Conservation (phyloP, 2,888 invertebrate species). For the Punctoribates punctum region DNA sequence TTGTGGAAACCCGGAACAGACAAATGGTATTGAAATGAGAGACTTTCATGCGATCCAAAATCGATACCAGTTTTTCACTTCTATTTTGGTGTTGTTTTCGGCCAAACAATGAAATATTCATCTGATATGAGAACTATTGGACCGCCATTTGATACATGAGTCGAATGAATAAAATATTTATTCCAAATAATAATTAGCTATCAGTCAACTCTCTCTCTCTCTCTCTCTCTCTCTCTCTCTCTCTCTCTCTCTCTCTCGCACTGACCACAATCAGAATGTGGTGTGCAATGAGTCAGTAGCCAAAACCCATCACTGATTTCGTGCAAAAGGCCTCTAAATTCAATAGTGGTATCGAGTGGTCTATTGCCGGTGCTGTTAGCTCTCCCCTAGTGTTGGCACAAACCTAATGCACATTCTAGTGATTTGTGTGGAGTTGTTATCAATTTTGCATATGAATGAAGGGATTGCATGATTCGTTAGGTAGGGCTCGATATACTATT, state of each 20-base stretch:
- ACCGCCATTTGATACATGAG: background rate
- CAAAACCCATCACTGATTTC: too few species aligned
- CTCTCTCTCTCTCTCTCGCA: background rate
- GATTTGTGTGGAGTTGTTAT: background rate
- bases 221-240: background rate
- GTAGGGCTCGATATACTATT: background rate
- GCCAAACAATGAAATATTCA: background rate
- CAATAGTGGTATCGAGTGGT: too few species aligned
- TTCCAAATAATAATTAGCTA: slow-evolving; percentile 9
- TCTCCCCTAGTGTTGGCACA: background rate
- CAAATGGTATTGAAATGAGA: too few species aligned
- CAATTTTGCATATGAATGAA: slow-evolving; percentile 28
- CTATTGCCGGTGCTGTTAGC: background rate
- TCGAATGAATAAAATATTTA: slow-evolving; percentile 11
- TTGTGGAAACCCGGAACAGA: too few species aligned
- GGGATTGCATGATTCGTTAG: slow-evolving; percentile 21
- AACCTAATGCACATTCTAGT: background rate
- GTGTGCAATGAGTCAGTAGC: too few species aligned
- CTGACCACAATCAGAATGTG: background rate
- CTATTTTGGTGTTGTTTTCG: too few species aligned
- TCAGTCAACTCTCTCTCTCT: background rate
- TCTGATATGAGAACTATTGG: background rate
- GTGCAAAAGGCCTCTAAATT: too few species aligned
- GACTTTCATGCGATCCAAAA: too few species aligned
- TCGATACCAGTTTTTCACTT: too few species aligned